A percentile compares a stretch with the other conserved stretches of the same genome.
Conservation (phyloP, 2,888 invertebrate species). For the Xestia xanthographa region DNA sequence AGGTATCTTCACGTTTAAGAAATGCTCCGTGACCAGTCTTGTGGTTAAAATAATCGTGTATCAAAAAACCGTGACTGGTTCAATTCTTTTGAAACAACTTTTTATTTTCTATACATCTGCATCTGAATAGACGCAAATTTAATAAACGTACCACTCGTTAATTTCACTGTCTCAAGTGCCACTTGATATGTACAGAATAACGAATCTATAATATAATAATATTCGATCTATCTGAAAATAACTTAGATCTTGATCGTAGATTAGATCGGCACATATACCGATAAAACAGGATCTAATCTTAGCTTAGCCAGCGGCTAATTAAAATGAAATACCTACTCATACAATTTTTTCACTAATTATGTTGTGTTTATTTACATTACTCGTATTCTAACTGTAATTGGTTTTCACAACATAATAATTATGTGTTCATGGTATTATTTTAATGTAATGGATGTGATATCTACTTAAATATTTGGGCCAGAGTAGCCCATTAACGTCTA, state of each 20-base stretch:
- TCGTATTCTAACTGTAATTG: conserved; percentile 16
- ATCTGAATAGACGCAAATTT: background rate
- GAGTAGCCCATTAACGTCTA: conserved; percentile 49
- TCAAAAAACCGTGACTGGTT: conserved; percentile 33
- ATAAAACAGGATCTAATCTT: no score
- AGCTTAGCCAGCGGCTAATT: conserved; percentile 2
- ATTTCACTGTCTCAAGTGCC: conserved; percentile 21
- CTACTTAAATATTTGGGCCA: conserved; percentile 37
- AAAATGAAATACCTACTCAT: conserved; percentile 2
- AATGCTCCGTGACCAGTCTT: conserved; percentile 9
- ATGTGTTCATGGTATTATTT: background rate
- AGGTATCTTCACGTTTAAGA: background rate
- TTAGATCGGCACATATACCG: background rate
- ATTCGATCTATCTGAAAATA: conserved; percentile 10
- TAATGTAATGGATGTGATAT: background rate
- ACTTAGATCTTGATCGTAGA: background rate
- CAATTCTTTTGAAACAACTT: background rate
- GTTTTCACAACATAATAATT: conserved; percentile 5
- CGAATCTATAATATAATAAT: background rate
- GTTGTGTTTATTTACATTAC: background rate
- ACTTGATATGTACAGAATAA: background rate
- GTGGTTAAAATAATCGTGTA: conserved; percentile 18
- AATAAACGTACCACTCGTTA: background rate
- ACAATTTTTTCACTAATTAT: conserved; percentile 13
- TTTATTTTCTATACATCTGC: conserved; percentile 21